Evolutionary conservation across 2,797 vertebrate genomes (phyloP).

Genomic region (Oceanodroma leucorhoa): DNA sequence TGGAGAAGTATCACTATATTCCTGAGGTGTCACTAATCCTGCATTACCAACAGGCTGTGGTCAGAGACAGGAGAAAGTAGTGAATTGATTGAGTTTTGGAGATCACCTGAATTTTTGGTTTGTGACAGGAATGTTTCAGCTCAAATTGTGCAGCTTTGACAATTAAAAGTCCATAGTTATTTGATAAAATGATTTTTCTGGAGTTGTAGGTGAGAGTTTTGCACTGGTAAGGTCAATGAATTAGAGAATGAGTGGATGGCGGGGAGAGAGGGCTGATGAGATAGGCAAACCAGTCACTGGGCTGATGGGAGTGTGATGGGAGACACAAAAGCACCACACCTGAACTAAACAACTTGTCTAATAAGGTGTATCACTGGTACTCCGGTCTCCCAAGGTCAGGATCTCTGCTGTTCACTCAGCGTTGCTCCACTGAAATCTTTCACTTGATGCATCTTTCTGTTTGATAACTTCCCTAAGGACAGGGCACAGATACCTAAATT

Average conservation of each 20-base stretch:
- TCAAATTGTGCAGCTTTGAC: background rate
- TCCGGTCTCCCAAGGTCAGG: background rate
- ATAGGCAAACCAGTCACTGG: background rate
- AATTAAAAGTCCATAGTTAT: fast-evolving
- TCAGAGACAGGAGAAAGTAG: background rate
- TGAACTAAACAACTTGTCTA: background rate
- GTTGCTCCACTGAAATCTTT: background rate
- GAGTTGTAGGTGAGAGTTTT: background rate
- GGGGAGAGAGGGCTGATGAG: background rate
- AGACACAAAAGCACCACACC: fast-evolving
- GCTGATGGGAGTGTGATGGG: background rate
- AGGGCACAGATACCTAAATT: background rate
- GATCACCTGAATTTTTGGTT: background rate
- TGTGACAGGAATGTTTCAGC: background rate
- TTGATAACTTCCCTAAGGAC: background rate
- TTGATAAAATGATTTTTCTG: background rate
- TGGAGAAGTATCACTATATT: background rate
- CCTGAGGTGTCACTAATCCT: background rate
- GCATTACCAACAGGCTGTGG: fast-evolving
- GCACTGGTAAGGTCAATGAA: background rate
- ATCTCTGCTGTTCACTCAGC: background rate
- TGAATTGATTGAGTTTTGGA: background rate
- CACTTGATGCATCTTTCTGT: background rate
- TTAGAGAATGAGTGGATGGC: background rate
- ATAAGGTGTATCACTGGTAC: background rate